Evolutionary conservation across 2,113 vertebrate species (phyloP).

Genomic region (human (Homo sapiens)): GRCh38 chr9:27980501-27981000

Average conservation of each 20-base stretch:
- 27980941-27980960: conserved; percentile 57
- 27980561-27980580: conserved; percentile 45
- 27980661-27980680: background rate
- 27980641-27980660: background rate
- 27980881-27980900: conserved; percentile 69
- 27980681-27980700: background rate
- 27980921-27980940: conserved; percentile 52
- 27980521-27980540: background rate
- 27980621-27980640: conserved; percentile 17
- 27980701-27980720: background rate
- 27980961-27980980: conserved; percentile 65
- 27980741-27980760: background rate
- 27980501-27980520: background rate
- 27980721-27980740: background rate
- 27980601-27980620: conserved; percentile 22
- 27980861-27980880: conserved; percentile 31
- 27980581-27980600: conserved; percentile 48
- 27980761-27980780: too few relatives aligned
- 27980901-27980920: conserved; percentile 67
- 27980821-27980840: background rate
- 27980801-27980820: background rate
- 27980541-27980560: conserved; percentile 37
- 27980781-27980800: background rate
- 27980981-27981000: conserved; percentile 78
- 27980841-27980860: conserved; percentile 9